phyloP scores from a whole-genome alignment of 2,888 invertebrate genomes.

The Pemphredon lugubris region DNA sequence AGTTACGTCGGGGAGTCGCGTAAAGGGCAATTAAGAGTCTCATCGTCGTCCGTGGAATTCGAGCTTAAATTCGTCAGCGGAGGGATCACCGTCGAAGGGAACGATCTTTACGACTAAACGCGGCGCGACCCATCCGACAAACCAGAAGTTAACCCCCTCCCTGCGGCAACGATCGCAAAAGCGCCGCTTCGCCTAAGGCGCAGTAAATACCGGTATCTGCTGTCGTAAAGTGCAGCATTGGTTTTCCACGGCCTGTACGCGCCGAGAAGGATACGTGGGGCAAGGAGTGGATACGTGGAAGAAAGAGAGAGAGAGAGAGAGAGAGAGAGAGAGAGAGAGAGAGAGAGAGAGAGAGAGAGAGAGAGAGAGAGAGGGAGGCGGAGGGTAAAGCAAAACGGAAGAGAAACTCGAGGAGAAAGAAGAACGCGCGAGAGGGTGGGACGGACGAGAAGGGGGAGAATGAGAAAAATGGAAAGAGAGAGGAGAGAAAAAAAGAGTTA shows the following conservation, averaged over 20 bases:
- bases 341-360: conserved; percentile 3
- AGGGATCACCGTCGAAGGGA: background rate
- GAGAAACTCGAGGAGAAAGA: too few species aligned
- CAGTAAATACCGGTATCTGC: conserved; percentile 72
- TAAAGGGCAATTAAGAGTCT: too few species aligned
- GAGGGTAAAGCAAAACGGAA: too few species aligned
- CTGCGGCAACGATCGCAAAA: conserved; percentile 56
- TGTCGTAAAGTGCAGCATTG: conserved; percentile 73
- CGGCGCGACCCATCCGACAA: background rate
- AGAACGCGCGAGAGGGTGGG: too few species aligned
- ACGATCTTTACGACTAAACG: conserved; percentile 21
- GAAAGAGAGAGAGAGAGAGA: conserved; percentile 11
- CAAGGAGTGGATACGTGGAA: background rate
- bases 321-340: conserved; percentile 10
- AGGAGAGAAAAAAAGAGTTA: conserved; percentile 14
- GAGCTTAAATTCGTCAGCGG: conserved; percentile 30
- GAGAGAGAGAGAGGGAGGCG: conserved; percentile 10
- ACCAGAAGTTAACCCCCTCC: conserved; percentile 14
- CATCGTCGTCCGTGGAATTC: background rate
- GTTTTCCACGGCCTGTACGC: conserved; percentile 66
- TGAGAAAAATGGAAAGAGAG: background rate
- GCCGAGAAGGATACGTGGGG: background rate
- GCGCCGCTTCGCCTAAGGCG: conserved; percentile 48
- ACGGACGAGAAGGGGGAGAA: conserved; percentile 19
- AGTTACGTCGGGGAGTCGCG: too few species aligned